Conservation (phyloP, 1,140 invertebrate genomes). For the Berghia stephanieae region DNA sequence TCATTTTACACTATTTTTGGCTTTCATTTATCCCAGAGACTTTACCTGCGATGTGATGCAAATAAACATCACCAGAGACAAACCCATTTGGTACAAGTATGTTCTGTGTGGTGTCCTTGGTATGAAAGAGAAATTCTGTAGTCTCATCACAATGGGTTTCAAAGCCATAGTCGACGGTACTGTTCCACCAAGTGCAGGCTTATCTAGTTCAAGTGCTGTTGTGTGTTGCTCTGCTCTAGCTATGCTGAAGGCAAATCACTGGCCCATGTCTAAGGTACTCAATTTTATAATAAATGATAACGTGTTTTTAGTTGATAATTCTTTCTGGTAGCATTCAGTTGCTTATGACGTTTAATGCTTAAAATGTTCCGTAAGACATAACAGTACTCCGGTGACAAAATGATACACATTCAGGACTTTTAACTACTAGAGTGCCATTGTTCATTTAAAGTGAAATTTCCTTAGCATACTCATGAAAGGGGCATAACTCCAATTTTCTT, state of each 20-base stretch:
- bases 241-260: conserved; percentile 77
- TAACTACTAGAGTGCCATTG: too few species aligned
- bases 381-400: too few species aligned
- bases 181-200: conserved; percentile 89
- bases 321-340: too few species aligned
- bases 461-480: too few species aligned
- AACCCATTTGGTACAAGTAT: conserved; percentile 92
- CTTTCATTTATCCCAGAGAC: conserved; percentile 47
- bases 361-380: too few species aligned
- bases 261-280: conserved; percentile 59
- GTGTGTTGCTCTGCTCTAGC: conserved; percentile 91
- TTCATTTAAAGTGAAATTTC: too few species aligned
- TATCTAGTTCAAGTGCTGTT: conserved; percentile 96
- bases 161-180: conserved; percentile 82
- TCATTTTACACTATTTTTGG: too few species aligned
- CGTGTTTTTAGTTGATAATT: too few species aligned
- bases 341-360: too few species aligned
- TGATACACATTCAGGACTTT: too few species aligned
- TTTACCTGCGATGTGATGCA: conserved; percentile 62
- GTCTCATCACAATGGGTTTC: conserved; percentile 71
- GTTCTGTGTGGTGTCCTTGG: conserved; percentile 92
- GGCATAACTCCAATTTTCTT: too few species aligned
- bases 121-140: conserved; percentile 66
- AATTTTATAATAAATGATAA: neutral
- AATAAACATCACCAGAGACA: conserved; percentile 60